Evolutionary conservation across 2,888 invertebrate genomes (phyloP).

Genomic region (Cataglyphis rosenhaueri): DNA sequence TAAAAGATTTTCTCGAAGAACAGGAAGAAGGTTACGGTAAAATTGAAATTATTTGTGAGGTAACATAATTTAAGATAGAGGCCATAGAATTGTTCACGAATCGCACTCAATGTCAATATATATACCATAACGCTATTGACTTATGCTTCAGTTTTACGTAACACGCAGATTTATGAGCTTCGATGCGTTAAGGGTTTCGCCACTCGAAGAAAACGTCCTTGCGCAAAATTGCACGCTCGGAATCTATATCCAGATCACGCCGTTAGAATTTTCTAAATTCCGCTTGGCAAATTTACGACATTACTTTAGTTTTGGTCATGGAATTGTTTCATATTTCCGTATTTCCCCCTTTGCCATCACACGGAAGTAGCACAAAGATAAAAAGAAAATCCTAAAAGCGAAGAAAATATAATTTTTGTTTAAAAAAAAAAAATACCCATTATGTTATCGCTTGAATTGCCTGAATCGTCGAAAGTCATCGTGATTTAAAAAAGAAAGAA

Average conservation of each 20-base stretch:
- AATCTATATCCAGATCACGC: constrained; percentile 55
- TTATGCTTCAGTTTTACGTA: constrained; percentile 80
- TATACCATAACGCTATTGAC: constrained; percentile 74
- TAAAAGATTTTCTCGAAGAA: neutral
- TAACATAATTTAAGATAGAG: neutral
- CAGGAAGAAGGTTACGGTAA: neutral
- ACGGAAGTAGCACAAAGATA: neutral
- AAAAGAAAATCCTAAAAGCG: neutral
- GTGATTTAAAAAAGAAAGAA: neutral
- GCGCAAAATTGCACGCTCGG: constrained; percentile 64
- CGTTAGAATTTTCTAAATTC: constrained; percentile 71
- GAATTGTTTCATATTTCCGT: constrained; percentile 52
- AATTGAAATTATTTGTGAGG: neutral
- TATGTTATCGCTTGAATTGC: neutral
- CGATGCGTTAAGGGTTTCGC: constrained; percentile 41
- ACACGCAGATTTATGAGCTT: constrained; percentile 77
- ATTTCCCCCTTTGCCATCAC: constrained; percentile 1
- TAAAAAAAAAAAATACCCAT: neutral
- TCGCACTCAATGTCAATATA: constrained; percentile 1
- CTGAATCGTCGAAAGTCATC: no score
- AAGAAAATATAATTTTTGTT: neutral
- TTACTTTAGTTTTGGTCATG: constrained; percentile 74
- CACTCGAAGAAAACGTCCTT: constrained; percentile 45
- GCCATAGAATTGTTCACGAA: constrained; percentile 17
- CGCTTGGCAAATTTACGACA: constrained; percentile 70